Conservation (phyloP, 2,888 invertebrate genomes). For the Marasmarcha lunaedactyla region DNA sequence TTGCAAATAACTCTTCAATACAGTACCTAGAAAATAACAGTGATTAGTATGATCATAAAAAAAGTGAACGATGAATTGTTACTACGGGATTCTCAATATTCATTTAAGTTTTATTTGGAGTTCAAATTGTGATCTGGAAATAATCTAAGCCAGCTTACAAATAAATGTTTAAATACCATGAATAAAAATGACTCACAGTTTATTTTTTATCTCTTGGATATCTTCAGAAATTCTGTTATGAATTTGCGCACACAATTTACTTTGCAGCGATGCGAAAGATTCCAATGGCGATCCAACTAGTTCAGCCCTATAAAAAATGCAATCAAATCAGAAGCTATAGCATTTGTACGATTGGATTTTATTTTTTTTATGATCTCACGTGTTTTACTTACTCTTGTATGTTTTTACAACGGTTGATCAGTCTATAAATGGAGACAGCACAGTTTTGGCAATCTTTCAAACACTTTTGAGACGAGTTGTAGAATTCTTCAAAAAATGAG, state of each 20-base stretch:
- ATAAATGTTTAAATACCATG: too few species aligned
- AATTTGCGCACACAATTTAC: conserved; percentile 41
- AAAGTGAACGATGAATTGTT: too few species aligned
- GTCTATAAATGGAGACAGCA: conserved; percentile 61
- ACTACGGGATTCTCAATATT: too few species aligned
- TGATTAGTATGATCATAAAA: conserved; percentile 5
- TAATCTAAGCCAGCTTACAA: too few species aligned
- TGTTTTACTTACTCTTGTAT: conserved; percentile 51
- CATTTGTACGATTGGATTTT: conserved; percentile 8
- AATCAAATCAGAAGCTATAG: background rate
- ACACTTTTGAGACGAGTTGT: conserved; percentile 49
- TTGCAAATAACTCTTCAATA: conserved; percentile 45
- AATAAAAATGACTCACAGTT: conserved; percentile 33
- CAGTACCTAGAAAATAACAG: conserved; percentile 30
- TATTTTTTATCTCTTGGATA: conserved; percentile 46
- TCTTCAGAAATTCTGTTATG: conserved; percentile 51
- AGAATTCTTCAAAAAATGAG: conserved; percentile 58
- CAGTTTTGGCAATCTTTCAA: conserved; percentile 64
- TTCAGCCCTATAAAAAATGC: conserved; percentile 37
- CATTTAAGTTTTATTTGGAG: too few species aligned
- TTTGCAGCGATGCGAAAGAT: conserved; percentile 46
- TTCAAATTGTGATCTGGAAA: too few species aligned
- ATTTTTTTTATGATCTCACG: background rate
- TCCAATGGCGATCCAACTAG: conserved; percentile 49
- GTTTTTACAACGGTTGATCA: conserved; percentile 59